phyloP scores from a whole-genome alignment of 1,140 invertebrate genomes.

The Mercenaria mercenaria region DNA sequence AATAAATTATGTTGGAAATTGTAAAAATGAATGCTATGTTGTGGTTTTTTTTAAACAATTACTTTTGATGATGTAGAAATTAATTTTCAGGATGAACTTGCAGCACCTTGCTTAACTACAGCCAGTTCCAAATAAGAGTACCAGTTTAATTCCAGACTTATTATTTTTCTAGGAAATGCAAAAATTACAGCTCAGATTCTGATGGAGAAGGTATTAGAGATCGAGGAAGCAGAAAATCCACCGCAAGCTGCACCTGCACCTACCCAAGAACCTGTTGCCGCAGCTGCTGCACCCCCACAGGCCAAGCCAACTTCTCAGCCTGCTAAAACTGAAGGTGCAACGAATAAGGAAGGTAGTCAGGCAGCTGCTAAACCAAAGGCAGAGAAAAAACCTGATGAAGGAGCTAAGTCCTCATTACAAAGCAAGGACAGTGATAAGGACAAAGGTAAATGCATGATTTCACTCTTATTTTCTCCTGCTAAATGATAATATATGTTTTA shows the following conservation, averaged over 20 bases:
- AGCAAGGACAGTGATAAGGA: background rate
- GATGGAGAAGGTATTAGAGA: constrained; percentile 38
- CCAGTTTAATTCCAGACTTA: no score
- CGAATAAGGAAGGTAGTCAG: background rate
- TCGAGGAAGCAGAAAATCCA: constrained; percentile 23
- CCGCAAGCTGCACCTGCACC: background rate
- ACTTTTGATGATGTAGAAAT: no score
- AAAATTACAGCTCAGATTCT: background rate
- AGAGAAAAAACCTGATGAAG: background rate
- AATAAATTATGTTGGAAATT: no score
- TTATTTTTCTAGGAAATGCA: background rate
- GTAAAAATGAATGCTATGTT: no score
- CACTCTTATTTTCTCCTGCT: no score
- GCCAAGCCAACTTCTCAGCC: background rate
- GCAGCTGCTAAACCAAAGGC: background rate
- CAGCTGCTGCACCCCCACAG: background rate
- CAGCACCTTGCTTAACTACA: no score
- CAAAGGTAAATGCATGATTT: no score
- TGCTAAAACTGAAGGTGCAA: background rate
- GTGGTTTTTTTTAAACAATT: no score
- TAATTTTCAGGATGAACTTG: no score
- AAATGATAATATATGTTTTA: no score
- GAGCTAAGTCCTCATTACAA: no score
- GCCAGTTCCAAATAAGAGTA: no score
- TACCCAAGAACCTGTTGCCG: background rate